Evolutionary conservation across 2,797 vertebrate species (phyloP).

Genomic region (Microctenopoma lineatum): DNA sequence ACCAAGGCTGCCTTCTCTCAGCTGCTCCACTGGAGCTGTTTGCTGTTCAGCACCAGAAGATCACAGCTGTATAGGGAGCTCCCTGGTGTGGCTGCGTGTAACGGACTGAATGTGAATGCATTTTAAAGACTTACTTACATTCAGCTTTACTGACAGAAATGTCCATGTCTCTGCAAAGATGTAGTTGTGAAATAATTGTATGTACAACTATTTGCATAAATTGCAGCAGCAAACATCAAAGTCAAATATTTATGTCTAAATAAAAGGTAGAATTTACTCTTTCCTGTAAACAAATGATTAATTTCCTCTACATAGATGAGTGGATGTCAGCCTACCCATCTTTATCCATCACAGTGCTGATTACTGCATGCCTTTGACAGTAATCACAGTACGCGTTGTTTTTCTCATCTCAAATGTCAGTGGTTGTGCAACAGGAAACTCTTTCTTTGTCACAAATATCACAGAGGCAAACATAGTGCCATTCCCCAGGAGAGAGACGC

Average conservation of each 20-base stretch:
- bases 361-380: constrained; percentile 20
- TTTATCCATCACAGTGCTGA: constrained; percentile 23
- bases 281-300: constrained; percentile 8
- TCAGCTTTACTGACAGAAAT: constrained; percentile 12
- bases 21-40: constrained; percentile 35
- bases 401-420: constrained; percentile 62
- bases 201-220: background rate
- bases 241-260: background rate
- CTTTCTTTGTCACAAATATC: constrained; percentile 67
- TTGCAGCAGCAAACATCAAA: constrained; percentile 7
- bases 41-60: constrained; percentile 41
- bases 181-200: constrained; percentile 5
- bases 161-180: background rate
- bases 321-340: constrained; percentile 2
- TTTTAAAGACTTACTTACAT: background rate
- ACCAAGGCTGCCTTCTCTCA: constrained; percentile 34
- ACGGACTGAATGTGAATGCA: constrained; percentile 51
- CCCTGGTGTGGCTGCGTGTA: constrained; percentile 38
- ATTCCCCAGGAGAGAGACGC: constrained; percentile 51
- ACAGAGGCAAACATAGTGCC: constrained; percentile 52
- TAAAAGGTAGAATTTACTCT: constrained; percentile 27
- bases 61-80: constrained; percentile 39
- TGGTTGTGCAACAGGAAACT: constrained; percentile 57
- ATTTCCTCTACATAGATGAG: constrained; percentile 34
- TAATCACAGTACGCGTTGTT: constrained; percentile 26